Evolutionary conservation across 2,797 vertebrate species (phyloP), one percentile per base, ranked within the genome.

Genomic region (Anguilla anguilla): DNA sequence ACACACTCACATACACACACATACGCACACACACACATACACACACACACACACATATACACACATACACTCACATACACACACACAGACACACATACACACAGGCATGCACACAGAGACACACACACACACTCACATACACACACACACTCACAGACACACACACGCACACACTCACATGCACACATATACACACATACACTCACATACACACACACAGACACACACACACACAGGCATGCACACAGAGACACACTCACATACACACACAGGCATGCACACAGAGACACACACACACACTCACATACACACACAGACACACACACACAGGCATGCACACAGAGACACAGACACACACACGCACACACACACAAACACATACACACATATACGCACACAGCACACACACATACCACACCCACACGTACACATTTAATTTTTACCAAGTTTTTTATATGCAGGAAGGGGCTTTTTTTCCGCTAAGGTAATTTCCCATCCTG

Each of bases 301-400:
- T 46, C 9, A 43, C 57, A 85, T 43, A 46, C 22, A n/a, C 86
- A 87, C 79, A 84, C 10, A 81, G 10, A 46, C 25, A 13, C 57
- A 46, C 2, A 74, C 72, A 61, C 25, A 0, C 22, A n/a, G n/a
- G n/a, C 35, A 55, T 1, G n/a, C 39, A 83, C 43, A 83, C 11
- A 51, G 0, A 49, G 5, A 10, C 11, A 88, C 22, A 89, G 85
- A 61, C n/a, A 17, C 51, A 64, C 22, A 69, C 88, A 72, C 39
- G 51, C 55, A 53, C 67, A 53, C 43, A 22, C 82, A 83, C 82
- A 53, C 46, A 83, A 1, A 49, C 25, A 83, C 81, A 83, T 46
- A 83, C 19, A 67, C 64, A 67, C 25, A n/a, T 22, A 67, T 7
- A 67, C 7, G 9, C 84, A 85, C 57, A 69, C 67, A 69, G n/a